Base-by-base conservation (phyloP, 2,888 invertebrate species). In the Dilophus febrilis region DNA sequence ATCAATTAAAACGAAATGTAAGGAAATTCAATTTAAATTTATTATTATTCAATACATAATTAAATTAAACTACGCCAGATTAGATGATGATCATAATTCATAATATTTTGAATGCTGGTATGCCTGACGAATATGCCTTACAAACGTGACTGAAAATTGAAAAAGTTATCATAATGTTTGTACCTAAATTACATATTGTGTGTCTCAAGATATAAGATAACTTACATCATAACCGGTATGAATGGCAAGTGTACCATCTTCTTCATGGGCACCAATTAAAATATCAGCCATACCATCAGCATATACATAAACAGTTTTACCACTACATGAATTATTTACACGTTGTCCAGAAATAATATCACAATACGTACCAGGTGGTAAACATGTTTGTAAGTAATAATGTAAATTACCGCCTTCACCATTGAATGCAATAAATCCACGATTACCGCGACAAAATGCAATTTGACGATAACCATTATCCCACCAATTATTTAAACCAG, bases 381-480 rank as follows among this genome's bases (percentile, higher is more conserved):
- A 58, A 30, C 68, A 68, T 3, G 67, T 71, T 48, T 64, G 17
- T 2, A 48, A n/a, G 16, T 52, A 67, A 48, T 65, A 59, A 38
- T 68, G 68, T 16, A 81, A 50, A 47, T 71, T 69, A 19, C 8
- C 12, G n/a, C 54, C 52, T 11, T 76, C 77, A 28, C 67, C 68
- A 50, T 81, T 83, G 49, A 83, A 71, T 7, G 76, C 81, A 10
- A 82, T 58, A 54, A 84, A 84, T 6, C 66, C 79, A 48, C 65
- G 66, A 33, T 69, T 66, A 1, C 80, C 81, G 12, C 83, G 69
- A 48, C 78, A 75, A 61, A 82, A 85, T 1, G 82, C 76, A 27
- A 85, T 80, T 58, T 84, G 83, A 50, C 81, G 75, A 54, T 69
- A 68, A 4, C 69, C 72, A 45, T 81, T 77, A 50, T 75, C 73